phyloP scores from a whole-genome alignment of 1,140 invertebrate genomes.

The Nylanderia fulva region DNA sequence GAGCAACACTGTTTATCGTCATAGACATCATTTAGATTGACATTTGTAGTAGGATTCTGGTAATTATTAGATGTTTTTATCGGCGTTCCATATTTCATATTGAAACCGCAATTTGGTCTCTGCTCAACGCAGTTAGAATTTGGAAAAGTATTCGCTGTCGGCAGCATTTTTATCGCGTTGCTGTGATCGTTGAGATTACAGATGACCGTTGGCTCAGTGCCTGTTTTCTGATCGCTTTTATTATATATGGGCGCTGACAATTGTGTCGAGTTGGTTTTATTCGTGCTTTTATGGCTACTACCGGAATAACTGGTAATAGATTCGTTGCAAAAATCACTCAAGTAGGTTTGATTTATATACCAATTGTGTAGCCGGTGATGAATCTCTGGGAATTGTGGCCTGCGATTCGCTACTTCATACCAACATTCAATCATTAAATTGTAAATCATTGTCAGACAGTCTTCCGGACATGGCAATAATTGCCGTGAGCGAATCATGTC shows the following conservation, averaged over 20 bases:
- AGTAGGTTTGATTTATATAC: conserved; percentile 86
- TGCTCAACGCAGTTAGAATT: conserved; percentile 68
- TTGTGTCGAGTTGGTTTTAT: conserved; percentile 79
- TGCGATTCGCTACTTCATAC: conserved; percentile 95
- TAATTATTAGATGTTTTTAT: conserved; percentile 66
- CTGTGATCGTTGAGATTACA: conserved; percentile 74
- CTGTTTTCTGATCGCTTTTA: conserved; percentile 77
- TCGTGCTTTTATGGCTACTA: conserved; percentile 79
- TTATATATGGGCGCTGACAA: conserved; percentile 75
- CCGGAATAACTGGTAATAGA: conserved; percentile 78
- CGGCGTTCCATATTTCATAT: conserved; percentile 64
- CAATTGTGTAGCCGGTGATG: conserved; percentile 91
- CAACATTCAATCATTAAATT: conserved; percentile 98
- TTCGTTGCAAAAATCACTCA: conserved; percentile 79
- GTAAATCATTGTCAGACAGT: conserved; percentile 96
- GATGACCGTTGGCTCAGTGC: conserved; percentile 62
- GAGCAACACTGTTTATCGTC: conserved; percentile 81
- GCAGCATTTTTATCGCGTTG: conserved; percentile 71
- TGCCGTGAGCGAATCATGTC: conserved; percentile 98
- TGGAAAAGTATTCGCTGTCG: conserved; percentile 64
- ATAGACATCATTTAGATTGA: conserved; percentile 72
- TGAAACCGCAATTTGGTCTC: conserved; percentile 63
- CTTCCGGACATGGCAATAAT: conserved; percentile 96
- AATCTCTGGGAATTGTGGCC: conserved; percentile 96
- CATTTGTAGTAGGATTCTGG: conserved; percentile 68